These are phyloP conservation scores for Stercorarius parasiticus DNA, from an alignment of 2,113 vertebrate species.

Conservation along the genomic window DNA sequence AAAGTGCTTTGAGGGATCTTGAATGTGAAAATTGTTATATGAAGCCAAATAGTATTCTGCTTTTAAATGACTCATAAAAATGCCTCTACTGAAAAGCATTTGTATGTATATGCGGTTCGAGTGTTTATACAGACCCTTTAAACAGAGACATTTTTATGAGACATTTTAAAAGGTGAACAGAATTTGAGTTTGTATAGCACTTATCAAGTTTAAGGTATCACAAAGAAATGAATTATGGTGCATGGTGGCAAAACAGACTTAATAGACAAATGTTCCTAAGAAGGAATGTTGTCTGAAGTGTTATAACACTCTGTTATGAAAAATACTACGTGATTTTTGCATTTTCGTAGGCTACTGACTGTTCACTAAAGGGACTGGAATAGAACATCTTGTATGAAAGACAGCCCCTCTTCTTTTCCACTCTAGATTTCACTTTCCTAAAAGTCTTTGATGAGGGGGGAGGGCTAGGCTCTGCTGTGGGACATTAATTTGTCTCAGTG, in stretches of 20 bases:
- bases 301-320: neutral
- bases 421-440: neutral
- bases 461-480: neutral
- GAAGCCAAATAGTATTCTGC: neutral
- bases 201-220: neutral
- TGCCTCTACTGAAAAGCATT: neutral
- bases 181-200: neutral
- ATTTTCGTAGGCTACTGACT: neutral
- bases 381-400: neutral
- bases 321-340: neutral
- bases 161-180: neutral
- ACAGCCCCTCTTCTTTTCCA: neutral
- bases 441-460: neutral
- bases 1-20: neutral
- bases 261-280: neutral
- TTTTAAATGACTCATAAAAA: conserved; percentile 19
- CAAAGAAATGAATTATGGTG: neutral
- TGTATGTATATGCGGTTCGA: neutral
- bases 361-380: neutral
- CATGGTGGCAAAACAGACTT: neutral
- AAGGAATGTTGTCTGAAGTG: neutral
- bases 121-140: neutral
- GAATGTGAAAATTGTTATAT: neutral
- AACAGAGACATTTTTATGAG: neutral
- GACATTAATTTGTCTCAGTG: neutral